Percentiles rank a stretch among this genome's conserved stretches.
phyloP scores from a whole-genome alignment of 2,797 vertebrate genomes.

The Presbytis comata region DNA sequence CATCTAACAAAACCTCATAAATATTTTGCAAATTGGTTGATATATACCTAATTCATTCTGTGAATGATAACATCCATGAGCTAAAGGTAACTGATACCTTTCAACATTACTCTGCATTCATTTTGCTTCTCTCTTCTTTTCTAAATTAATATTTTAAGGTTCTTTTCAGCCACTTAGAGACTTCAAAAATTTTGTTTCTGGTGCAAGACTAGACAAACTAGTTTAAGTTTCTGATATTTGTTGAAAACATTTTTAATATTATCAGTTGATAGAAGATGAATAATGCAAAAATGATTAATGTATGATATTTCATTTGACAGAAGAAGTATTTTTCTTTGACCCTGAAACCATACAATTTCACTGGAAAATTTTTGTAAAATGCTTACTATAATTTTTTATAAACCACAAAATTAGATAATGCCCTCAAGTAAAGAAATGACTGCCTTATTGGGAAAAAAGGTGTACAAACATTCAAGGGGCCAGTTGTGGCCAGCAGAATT shows the following conservation, averaged over 20 bases:
- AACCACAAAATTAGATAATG: constrained; percentile 5
- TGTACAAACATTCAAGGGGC: background rate
- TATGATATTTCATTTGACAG: background rate
- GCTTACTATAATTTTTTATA: background rate
- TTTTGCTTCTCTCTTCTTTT: background rate
- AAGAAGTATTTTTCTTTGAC: constrained; percentile 9
- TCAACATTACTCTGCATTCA: background rate
- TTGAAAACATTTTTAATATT: background rate
- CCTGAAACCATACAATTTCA: background rate
- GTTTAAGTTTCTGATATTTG: background rate
- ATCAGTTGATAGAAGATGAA: background rate
- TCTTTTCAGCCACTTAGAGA: background rate
- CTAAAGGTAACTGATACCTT: background rate
- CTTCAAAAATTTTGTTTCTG: background rate
- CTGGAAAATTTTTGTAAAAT: constrained; percentile 14
- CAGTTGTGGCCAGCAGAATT: background rate
- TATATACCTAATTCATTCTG: background rate
- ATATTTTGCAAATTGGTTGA: background rate
- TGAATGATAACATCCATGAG: background rate
- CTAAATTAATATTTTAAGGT: background rate
- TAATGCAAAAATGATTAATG: constrained; percentile 9
- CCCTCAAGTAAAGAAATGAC: background rate
- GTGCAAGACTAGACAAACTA: background rate
- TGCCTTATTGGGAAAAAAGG: background rate
- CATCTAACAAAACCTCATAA: background rate